Evolutionary conservation across 2,888 invertebrate species (phyloP).

Genomic region (Leptogaster cylindrica): DNA sequence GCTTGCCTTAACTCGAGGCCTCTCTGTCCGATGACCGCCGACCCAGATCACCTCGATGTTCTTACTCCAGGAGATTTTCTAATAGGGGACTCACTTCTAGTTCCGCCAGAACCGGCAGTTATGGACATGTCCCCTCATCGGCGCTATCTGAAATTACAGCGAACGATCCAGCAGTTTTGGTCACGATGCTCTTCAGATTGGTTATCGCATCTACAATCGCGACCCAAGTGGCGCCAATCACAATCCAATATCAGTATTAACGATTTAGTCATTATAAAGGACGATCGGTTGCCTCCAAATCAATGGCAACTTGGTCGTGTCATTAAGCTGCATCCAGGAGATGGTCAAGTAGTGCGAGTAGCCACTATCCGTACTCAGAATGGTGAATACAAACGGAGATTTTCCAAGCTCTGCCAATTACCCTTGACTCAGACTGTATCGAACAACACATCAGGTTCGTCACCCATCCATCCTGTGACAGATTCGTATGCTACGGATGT

Average conservation of each 20-base stretch:
- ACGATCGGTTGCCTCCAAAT: not conserved
- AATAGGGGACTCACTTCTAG: too few species aligned
- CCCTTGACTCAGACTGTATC: too few species aligned
- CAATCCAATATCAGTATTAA: not conserved
- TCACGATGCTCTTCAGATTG: not conserved
- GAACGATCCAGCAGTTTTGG: not conserved
- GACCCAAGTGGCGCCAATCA: not conserved
- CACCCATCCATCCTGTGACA: too few species aligned
- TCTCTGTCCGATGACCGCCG: not conserved
- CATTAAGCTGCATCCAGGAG: not conserved
- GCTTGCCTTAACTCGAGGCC: conserved; percentile 12
- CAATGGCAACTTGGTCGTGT: not conserved
- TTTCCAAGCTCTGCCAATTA: not conserved
- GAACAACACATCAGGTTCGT: too few species aligned
- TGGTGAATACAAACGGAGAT: not conserved
- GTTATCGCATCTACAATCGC: not conserved
- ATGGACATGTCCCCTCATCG: not conserved
- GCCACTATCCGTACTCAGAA: not conserved
- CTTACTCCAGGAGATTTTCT: conserved; percentile 18
- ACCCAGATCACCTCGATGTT: not conserved
- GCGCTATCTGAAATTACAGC: not conserved
- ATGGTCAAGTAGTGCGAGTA: not conserved
- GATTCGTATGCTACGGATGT: too few species aligned
- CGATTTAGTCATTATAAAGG: not conserved
- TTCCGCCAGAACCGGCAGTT: not conserved